These are phyloP conservation scores for Zenarchopterus dispar DNA, from an alignment of 2,797 vertebrate species.

Conservation along the genomic window DNA sequence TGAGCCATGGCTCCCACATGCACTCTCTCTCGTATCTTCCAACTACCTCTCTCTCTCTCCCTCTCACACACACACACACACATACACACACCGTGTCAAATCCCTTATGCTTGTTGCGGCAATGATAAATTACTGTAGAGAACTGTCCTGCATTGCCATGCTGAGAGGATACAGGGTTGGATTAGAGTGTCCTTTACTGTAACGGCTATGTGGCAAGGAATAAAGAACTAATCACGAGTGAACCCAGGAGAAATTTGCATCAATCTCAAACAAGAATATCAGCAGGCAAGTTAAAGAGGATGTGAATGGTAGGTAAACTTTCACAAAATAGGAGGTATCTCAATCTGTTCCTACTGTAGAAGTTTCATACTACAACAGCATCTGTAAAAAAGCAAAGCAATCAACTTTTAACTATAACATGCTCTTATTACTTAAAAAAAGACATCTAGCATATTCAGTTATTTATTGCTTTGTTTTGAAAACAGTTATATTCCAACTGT, in stretches of 20 bases:
- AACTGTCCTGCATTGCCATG: conserved; percentile 46
- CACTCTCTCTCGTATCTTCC: conserved; percentile 43
- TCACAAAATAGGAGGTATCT: too few relatives aligned
- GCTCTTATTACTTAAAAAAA: too few relatives aligned
- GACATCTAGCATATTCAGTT: too few relatives aligned
- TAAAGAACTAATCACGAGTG: conserved; percentile 6
- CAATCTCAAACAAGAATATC: conserved; percentile 4
- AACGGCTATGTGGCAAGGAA: conserved; percentile 18
- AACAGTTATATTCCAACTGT: conserved; percentile 1
- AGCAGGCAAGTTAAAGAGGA: conserved; percentile 4
- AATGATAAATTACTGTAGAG: conserved; percentile 72
- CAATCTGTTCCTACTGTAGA: too few relatives aligned
- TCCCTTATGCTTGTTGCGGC: conserved; percentile 63
- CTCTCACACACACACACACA: conserved; percentile 30
- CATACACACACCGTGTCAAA: conserved; percentile 44
- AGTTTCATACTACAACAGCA: too few relatives aligned
- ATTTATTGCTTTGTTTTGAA: too few relatives aligned
- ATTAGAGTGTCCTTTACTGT: conserved; percentile 37
- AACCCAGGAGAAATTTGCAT: conserved; percentile 21
- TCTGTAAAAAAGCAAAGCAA: too few relatives aligned
- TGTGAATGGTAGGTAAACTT: conserved; percentile 3
- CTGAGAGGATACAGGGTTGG: conserved; percentile 40
- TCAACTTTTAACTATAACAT: too few relatives aligned
- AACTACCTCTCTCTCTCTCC: conserved; percentile 14
- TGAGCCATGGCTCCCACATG: conserved; percentile 73